phyloP scores from a whole-genome alignment of 2,113 vertebrate species.

The Pangasianodon hypophthalmus region DNA sequence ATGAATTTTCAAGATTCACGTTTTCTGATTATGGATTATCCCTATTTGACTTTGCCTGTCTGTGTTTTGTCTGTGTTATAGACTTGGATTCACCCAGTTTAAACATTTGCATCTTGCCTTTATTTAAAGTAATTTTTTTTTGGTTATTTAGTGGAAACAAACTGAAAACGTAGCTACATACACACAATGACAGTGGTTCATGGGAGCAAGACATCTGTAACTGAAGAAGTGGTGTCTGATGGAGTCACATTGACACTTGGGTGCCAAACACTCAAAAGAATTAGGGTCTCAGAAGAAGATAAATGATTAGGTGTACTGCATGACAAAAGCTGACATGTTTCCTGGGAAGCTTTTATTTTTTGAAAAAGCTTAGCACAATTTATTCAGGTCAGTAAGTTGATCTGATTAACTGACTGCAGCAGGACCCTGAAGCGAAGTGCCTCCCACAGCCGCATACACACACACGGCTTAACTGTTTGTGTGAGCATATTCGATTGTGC shows the following conservation, averaged over 20 bases:
- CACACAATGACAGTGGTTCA: background rate
- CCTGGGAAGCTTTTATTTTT: slow-evolving; percentile 31
- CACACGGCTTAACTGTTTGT: background rate
- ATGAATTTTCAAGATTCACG: background rate
- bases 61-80: background rate
- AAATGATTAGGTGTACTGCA: background rate
- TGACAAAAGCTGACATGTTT: background rate
- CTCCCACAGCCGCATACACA: background rate
- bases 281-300: background rate
- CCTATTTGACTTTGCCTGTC: background rate
- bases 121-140: background rate
- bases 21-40: background rate
- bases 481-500: background rate
- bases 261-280: background rate
- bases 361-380: slow-evolving; percentile 44
- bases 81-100: background rate
- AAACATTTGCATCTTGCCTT: background rate
- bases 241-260: background rate
- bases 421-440: slow-evolving; percentile 43
- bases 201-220: background rate
- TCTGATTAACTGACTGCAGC: slow-evolving; percentile 59
- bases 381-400: slow-evolving; percentile 61
- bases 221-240: background rate
- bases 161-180: slow-evolving; percentile 1
- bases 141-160: background rate